phyloP scores from a whole-genome alignment of 2,888 invertebrate species.

The Lucinisca nassula region DNA sequence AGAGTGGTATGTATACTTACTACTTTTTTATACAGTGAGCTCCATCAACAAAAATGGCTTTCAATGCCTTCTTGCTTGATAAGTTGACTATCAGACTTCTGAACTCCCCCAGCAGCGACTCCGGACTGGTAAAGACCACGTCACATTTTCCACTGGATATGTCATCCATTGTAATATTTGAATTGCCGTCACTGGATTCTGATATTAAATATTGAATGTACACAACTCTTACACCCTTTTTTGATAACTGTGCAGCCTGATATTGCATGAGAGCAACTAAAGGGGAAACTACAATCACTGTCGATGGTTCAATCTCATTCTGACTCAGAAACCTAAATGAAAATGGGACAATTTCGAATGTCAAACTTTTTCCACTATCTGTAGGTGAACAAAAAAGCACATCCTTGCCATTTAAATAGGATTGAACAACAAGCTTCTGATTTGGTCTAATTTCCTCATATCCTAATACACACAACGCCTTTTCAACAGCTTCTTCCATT shows the following conservation, averaged over 20 bases:
- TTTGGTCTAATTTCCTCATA: constrained; percentile 3
- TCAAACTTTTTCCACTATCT: constrained; percentile 27
- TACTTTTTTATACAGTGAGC: neutral
- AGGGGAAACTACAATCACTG: constrained; percentile 6
- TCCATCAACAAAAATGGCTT: neutral
- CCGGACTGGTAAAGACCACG: neutral
- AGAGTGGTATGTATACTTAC: too few relatives aligned
- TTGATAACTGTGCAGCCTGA: neutral
- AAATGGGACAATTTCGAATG: neutral
- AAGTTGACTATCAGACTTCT: neutral
- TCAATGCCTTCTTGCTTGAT: neutral
- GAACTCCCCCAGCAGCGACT: neutral
- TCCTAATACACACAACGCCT: neutral
- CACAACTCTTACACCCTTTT: neutral
- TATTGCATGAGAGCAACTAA: neutral
- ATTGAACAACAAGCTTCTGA: neutral
- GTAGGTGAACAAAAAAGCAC: constrained; percentile 21
- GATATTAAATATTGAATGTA: neutral
- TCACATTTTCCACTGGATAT: neutral
- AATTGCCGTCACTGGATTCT: neutral
- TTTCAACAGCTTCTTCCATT: neutral
- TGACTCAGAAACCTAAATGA: neutral
- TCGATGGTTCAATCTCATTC: neutral
- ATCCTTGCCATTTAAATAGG: constrained; percentile 11
- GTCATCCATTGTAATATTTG: neutral